These are phyloP conservation scores for Heliothis virescens DNA, from an alignment of 1,140 invertebrate genomes.

Conservation along the genomic window DNA sequence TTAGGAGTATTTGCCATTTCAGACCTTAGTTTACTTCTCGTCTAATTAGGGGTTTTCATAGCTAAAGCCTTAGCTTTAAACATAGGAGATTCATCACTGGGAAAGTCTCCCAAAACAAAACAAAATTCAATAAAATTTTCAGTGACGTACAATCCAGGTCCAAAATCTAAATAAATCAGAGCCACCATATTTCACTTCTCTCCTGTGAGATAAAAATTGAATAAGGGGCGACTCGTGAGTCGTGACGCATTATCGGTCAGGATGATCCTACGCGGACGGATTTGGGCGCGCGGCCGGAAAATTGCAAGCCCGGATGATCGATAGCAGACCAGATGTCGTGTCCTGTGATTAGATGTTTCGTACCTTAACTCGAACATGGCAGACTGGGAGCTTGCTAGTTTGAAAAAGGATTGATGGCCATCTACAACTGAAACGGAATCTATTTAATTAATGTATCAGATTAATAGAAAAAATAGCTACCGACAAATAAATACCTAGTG, in stretches of 20 bases:
- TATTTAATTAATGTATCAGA: too few species aligned
- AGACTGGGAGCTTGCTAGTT: not conserved
- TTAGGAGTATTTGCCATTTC: not conserved
- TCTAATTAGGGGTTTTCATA: not conserved
- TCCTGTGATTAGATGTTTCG: conserved; percentile 66
- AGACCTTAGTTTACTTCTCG: not conserved
- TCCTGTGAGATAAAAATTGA: conserved; percentile 63
- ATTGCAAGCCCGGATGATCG: conserved; percentile 76
- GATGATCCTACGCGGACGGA: conserved; percentile 70
- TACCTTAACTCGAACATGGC: not conserved
- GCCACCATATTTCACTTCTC: conserved; percentile 28
- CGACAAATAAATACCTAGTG: not conserved
- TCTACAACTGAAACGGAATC: too few species aligned
- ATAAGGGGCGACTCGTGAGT: conserved; percentile 55
- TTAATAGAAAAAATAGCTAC: too few species aligned
- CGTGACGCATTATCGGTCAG: conserved; percentile 71
- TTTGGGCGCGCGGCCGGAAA: conserved; percentile 71
- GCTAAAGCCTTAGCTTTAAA: too few species aligned
- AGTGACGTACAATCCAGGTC: not conserved
- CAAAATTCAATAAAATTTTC: not conserved
- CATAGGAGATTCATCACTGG: too few species aligned
- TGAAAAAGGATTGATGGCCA: not conserved
- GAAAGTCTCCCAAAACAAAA: not conserved
- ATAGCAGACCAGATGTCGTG: conserved; percentile 73
- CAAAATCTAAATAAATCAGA: conserved; percentile 24